Conservation (phyloP, 2,797 vertebrate species). For the Macroramphosus scolopax region DNA sequence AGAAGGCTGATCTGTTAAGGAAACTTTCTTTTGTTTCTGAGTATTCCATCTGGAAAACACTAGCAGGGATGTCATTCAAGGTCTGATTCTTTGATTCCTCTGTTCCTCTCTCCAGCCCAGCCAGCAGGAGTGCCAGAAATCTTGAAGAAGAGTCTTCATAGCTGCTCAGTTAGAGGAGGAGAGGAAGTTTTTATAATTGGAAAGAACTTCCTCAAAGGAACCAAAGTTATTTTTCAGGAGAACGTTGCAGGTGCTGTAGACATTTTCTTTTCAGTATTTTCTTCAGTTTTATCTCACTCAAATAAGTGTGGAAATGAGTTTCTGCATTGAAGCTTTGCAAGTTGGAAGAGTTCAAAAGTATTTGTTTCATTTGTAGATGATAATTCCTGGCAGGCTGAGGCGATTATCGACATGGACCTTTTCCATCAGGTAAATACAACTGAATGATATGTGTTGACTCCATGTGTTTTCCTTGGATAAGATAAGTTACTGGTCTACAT, state of each 20-base stretch:
- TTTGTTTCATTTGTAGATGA: conserved; percentile 81
- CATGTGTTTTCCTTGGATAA: too few species aligned
- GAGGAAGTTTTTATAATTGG: conserved; percentile 98
- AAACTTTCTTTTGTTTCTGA: too few species aligned
- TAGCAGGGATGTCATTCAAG: too few species aligned
- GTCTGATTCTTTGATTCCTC: conserved; percentile 8
- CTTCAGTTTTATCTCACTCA: neutral
- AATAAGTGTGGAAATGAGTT: conserved; percentile 1
- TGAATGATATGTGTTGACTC: neutral
- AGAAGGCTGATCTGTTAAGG: too few species aligned
- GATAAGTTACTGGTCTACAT: neutral
- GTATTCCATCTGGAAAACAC: too few species aligned
- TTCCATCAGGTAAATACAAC: conserved; percentile 91
- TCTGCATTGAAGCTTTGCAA: conserved; percentile 5
- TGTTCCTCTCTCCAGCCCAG: conserved; percentile 83
- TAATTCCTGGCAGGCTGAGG: conserved; percentile 95
- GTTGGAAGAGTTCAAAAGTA: neutral
- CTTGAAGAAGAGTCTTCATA: conserved; percentile 97
- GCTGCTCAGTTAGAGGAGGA: conserved; percentile 90
- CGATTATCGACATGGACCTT: conserved; percentile 98
- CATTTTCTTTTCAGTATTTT: conserved; percentile 1
- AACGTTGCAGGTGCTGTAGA: conserved; percentile 84
- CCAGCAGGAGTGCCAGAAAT: conserved; percentile 98
- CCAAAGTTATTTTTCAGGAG: conserved; percentile 98
- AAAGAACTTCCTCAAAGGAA: conserved; percentile 99